Percentiles rank a stretch among this genome's conserved stretches.
Conservation (phyloP, 2,888 invertebrate genomes). For the Endotricha flammealis region DNA sequence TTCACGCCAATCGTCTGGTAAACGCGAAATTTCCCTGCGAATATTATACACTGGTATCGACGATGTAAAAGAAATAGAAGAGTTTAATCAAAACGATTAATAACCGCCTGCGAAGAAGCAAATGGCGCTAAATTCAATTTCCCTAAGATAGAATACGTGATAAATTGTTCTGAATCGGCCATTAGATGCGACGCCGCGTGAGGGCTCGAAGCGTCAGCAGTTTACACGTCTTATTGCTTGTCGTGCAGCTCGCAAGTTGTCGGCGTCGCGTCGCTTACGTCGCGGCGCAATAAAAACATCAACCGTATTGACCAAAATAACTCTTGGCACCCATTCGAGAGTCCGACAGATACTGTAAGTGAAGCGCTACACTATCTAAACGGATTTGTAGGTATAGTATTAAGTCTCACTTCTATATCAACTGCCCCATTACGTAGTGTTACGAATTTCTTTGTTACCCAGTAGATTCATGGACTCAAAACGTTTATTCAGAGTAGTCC, state of each 20-base stretch:
- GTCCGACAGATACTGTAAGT: slow-evolving; percentile 61
- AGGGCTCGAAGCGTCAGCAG: slow-evolving; percentile 59
- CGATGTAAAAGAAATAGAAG: slow-evolving; percentile 37
- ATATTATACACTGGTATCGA: no score
- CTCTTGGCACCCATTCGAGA: slow-evolving; percentile 71
- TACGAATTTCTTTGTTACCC: no score
- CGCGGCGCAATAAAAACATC: slow-evolving; percentile 77
- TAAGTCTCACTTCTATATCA: slow-evolving; percentile 16
- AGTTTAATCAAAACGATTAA: slow-evolving; percentile 57
- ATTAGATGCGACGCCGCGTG: slow-evolving; percentile 65
- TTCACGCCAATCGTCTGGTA: background rate
- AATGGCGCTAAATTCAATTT: slow-evolving; percentile 65
- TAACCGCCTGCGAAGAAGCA: slow-evolving; percentile 44
- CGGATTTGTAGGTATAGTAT: slow-evolving; percentile 30
- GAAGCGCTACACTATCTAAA: slow-evolving; percentile 46
- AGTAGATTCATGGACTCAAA: no score
- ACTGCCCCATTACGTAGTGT: background rate
- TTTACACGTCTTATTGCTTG: slow-evolving; percentile 69
- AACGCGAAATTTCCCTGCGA: no score
- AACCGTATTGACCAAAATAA: slow-evolving; percentile 75
- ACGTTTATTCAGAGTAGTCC: no score
- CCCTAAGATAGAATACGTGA: slow-evolving; percentile 64
- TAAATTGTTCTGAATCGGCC: slow-evolving; percentile 68
- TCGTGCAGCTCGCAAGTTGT: slow-evolving; percentile 48
- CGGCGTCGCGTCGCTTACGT: slow-evolving; percentile 40